A percentile compares a stretch with the other conserved stretches of the same genome.
phyloP scores from a whole-genome alignment of 2,797 vertebrate species.

The Falco naumanni region DNA sequence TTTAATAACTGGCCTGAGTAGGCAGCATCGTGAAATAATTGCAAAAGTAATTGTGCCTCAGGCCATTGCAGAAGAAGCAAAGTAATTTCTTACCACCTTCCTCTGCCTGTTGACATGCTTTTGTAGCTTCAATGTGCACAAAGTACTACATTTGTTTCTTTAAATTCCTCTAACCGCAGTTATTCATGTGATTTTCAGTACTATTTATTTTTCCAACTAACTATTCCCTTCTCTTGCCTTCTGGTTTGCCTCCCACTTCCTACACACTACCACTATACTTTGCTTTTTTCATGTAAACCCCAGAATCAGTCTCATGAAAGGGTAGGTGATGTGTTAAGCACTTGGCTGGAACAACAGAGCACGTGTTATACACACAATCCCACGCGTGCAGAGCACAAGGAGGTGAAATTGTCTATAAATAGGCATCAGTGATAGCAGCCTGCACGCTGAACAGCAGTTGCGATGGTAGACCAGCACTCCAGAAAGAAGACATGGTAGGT shows the following conservation, averaged over 20 bases:
- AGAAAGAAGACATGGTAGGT: not conserved
- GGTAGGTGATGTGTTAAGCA: not conserved
- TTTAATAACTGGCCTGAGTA: conserved; percentile 1
- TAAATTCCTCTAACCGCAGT: not conserved
- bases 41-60: not conserved
- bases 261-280: not conserved
- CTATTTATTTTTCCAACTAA: not conserved
- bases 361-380: accelerated
- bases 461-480: not conserved
- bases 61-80: not conserved
- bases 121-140: not conserved
- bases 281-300: not conserved
- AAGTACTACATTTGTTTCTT: not conserved
- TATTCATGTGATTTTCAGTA: not conserved
- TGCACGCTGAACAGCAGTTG: not conserved
- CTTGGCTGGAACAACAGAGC: not conserved
- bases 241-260: not conserved
- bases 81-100: not conserved
- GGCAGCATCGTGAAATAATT: not conserved
- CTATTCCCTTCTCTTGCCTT: not conserved
- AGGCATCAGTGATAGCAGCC: not conserved
- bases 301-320: not conserved
- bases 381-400: accelerated
- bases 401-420: not conserved
- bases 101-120: not conserved